phyloP scores from a whole-genome alignment of 1,140 invertebrate species.

The Drosophila novamexicana region DNA sequence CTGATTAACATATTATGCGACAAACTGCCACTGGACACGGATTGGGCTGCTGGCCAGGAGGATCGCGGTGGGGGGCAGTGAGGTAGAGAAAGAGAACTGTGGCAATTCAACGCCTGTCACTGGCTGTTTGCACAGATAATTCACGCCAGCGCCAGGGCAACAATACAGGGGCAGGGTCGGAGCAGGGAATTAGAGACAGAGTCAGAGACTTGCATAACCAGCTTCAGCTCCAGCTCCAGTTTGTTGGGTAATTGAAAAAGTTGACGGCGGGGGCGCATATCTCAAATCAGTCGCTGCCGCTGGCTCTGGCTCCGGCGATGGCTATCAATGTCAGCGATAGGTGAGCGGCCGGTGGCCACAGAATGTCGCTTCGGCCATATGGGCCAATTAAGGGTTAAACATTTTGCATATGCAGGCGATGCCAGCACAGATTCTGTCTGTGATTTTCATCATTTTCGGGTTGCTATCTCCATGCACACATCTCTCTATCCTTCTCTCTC shows the following conservation, averaged over 20 bases:
- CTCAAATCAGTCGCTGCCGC: constrained; percentile 33
- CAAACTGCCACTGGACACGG: constrained; percentile 74
- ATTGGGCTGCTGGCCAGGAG: constrained; percentile 7
- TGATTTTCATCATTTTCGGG: constrained; percentile 80
- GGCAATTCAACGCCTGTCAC: constrained; percentile 80
- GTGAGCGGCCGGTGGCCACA: constrained; percentile 59
- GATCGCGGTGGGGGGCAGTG: constrained; percentile 20
- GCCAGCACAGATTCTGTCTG: constrained; percentile 25
- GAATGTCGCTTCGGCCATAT: constrained; percentile 54
- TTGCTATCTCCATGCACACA: constrained; percentile 32
- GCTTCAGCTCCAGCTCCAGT: constrained; percentile 20
- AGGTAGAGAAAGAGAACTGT: constrained; percentile 39
- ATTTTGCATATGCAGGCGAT: constrained; percentile 69
- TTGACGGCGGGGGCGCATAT: constrained; percentile 49
- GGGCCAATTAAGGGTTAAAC: constrained; percentile 82
- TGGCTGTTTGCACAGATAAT: constrained; percentile 79
- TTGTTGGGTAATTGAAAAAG: constrained; percentile 73
- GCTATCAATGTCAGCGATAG: constrained; percentile 77
- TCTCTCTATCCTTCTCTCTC: background rate
- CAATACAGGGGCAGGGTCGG: too few relatives aligned
- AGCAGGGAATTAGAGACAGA: constrained; percentile 10
- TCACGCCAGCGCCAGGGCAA: constrained; percentile 67
- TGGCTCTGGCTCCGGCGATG: constrained; percentile 41
- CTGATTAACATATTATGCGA: constrained; percentile 82
- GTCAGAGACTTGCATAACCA: constrained; percentile 1